Conservation (phyloP, 1,140 invertebrate genomes). For the Ectropis grisescens region DNA sequence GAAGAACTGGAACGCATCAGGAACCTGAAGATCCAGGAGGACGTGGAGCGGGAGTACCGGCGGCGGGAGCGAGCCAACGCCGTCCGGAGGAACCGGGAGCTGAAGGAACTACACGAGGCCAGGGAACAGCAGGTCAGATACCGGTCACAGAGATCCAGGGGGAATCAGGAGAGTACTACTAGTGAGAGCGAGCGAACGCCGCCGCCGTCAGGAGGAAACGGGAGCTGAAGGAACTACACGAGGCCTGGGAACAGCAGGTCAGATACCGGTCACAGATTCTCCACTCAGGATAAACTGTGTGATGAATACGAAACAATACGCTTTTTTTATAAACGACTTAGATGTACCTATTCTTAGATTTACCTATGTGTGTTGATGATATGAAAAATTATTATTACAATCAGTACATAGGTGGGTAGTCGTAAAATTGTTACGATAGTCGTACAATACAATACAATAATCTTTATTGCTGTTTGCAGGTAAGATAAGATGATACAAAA, state of each 20-base stretch:
- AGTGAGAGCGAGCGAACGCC: conserved; percentile 50
- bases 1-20: conserved; percentile 58
- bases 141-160: conserved; percentile 52
- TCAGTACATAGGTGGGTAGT: too few relatives aligned
- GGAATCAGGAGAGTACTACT: conserved; percentile 64
- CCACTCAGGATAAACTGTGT: too few relatives aligned
- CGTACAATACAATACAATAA: too few relatives aligned
- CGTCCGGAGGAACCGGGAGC: conserved; percentile 63
- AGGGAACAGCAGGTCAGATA: conserved; percentile 53
- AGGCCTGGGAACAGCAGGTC: conserved; percentile 55
- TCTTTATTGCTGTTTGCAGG: too few relatives aligned
- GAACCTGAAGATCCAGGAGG: conserved; percentile 67
- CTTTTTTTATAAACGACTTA: too few relatives aligned
- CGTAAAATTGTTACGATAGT: too few relatives aligned
- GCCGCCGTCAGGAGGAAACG: conserved; percentile 61
- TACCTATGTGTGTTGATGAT: too few relatives aligned
- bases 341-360: too few relatives aligned
- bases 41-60: conserved; percentile 62
- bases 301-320: too few relatives aligned
- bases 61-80: conserved; percentile 53
- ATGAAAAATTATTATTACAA: too few relatives aligned
- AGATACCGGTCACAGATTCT: too few relatives aligned
- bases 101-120: conserved; percentile 55
- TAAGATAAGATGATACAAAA: too few relatives aligned
- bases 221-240: conserved; percentile 60